Conservation (phyloP, 1,140 invertebrate species). For the Aporrectodea caliginosa region DNA sequence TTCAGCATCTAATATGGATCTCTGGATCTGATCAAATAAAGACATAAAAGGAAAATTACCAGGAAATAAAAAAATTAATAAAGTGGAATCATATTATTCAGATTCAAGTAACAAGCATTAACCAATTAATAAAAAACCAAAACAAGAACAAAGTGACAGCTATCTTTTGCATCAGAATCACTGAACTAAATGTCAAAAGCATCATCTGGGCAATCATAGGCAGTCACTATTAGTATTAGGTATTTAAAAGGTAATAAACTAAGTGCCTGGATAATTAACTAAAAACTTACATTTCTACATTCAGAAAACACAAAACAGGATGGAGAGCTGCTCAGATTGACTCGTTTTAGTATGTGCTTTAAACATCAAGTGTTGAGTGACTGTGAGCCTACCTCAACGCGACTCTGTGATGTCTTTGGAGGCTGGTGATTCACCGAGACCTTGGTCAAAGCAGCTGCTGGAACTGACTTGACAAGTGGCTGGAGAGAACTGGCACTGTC, state of each 20-base stretch:
- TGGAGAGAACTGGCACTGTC: background rate
- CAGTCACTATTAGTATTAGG: background rate
- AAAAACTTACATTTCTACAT: background rate
- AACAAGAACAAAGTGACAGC: background rate
- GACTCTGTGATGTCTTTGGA: background rate
- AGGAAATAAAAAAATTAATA: background rate
- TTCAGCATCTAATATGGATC: background rate
- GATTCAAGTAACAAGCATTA: too few relatives aligned
- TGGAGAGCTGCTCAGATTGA: too few relatives aligned
- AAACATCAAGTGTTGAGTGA: too few relatives aligned
- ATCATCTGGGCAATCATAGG: background rate
- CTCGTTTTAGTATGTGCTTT: too few relatives aligned
- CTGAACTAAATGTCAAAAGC: background rate
- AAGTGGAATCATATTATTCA: background rate
- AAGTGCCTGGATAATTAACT: background rate
- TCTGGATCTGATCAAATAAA: slow-evolving; percentile 1
- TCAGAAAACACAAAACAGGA: too few relatives aligned
- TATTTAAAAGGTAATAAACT: background rate
- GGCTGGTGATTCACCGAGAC: background rate
- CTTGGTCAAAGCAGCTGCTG: background rate
- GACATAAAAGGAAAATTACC: too few relatives aligned
- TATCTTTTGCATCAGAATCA: background rate
- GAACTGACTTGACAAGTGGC: background rate
- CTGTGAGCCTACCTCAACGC: background rate
- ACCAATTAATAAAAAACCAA: background rate